A percentile compares a stretch with the other conserved stretches of the same genome.
These are phyloP conservation scores for Anneissia japonica DNA, from an alignment of 35 echinoderm and acorn worm genomes.

Conservation along the genomic window DNA sequence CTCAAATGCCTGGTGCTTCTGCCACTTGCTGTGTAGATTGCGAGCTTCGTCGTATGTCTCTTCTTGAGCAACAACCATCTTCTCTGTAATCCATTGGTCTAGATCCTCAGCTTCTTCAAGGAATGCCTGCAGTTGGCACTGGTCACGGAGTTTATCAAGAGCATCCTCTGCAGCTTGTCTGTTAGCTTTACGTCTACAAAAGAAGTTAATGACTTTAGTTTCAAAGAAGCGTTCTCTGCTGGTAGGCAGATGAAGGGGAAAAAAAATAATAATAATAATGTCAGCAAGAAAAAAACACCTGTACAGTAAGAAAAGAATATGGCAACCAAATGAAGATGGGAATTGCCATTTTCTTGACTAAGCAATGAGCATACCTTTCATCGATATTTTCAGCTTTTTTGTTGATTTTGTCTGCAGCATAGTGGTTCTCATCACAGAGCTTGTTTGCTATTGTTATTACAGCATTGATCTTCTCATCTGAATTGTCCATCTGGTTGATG, in stretches of 20 bases:
- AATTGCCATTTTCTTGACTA: not conserved
- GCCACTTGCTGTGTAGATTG: constrained; percentile 81
- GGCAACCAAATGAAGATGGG: too few relatives aligned
- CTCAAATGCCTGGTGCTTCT: constrained; percentile 88
- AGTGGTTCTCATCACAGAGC: constrained; percentile 96
- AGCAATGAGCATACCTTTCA: constrained; percentile 58
- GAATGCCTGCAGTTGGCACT: constrained; percentile 89
- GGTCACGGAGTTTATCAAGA: constrained; percentile 74
- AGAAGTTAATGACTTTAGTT: too few relatives aligned
- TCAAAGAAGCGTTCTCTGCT: not conserved
- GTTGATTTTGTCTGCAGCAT: constrained; percentile 97
- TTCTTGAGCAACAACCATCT: constrained; percentile 76
- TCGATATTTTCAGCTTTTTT: constrained; percentile 97
- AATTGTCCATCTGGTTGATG: constrained; percentile 82
- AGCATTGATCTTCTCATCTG: constrained; percentile 97
- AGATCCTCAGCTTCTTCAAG: constrained; percentile 88
- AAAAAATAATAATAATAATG: not conserved
- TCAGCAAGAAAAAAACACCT: not conserved
- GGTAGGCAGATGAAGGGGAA: not conserved
- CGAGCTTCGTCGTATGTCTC: constrained; percentile 86
- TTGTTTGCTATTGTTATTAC: constrained; percentile 71
- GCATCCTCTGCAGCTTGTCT: constrained; percentile 67
- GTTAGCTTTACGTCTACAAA: constrained; percentile 84
- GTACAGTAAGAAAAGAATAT: not conserved
- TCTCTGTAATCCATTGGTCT: constrained; percentile 81